Evolutionary conservation across 2,113 vertebrate species (phyloP).

Genomic region (Datnioides undecimradiatus): DNA sequence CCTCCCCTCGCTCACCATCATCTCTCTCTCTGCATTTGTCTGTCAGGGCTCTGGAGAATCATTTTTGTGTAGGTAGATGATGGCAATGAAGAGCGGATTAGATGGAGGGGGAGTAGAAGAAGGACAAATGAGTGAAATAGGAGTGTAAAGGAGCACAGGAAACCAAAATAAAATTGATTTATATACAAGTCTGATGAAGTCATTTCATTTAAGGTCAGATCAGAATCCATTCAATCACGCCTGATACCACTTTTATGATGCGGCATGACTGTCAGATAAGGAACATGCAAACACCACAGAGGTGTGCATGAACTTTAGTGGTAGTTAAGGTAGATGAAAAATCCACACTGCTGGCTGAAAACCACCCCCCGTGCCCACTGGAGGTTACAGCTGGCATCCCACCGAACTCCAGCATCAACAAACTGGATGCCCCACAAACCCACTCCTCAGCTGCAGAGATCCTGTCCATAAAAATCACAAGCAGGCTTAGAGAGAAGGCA

Average conservation of each 20-base stretch:
- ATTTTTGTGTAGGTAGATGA: slow-evolving; percentile 36
- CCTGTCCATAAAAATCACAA: no score
- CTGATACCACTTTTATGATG: neutral
- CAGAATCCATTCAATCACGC: neutral
- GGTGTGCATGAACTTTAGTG: neutral
- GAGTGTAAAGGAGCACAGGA: neutral
- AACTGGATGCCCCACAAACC: no score
- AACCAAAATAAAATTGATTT: neutral
- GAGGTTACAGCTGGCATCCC: neutral
- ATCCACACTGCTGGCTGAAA: neutral
- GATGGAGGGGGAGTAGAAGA: neutral
- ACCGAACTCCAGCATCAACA: neutral
- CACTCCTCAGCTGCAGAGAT: no score
- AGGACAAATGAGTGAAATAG: neutral
- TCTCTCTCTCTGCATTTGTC: slow-evolving; percentile 45
- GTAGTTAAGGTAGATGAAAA: neutral
- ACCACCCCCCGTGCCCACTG: neutral
- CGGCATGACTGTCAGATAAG: neutral
- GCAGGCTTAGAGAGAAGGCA: neutral
- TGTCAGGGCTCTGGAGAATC: slow-evolving; percentile 21
- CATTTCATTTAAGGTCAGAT: slow-evolving; percentile 12
- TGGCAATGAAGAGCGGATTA: slow-evolving; percentile 7
- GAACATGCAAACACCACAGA: neutral
- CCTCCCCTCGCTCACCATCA: slow-evolving; percentile 40
- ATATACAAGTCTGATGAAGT: neutral